phyloP scores from a whole-genome alignment of 2,888 invertebrate genomes.

The Oscheius sp. region DNA sequence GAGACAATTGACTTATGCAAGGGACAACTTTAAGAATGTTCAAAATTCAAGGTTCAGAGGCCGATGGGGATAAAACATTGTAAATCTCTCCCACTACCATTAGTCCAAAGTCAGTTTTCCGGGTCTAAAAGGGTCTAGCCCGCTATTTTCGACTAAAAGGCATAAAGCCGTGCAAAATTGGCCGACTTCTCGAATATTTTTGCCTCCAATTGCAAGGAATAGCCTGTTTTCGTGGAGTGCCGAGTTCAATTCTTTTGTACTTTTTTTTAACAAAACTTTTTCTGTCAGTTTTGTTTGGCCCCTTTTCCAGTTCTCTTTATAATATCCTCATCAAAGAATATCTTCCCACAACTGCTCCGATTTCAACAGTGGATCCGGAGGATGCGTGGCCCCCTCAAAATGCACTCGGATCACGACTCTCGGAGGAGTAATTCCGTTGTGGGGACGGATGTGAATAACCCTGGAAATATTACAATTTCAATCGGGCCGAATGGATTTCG shows the following conservation, averaged over 20 bases:
- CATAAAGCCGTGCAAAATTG: too few species aligned
- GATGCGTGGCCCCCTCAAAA: background rate
- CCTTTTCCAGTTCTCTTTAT: background rate
- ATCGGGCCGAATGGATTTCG: background rate
- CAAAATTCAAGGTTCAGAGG: too few species aligned
- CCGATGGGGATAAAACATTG: too few species aligned
- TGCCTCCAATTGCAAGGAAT: too few species aligned
- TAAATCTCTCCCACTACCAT: too few species aligned
- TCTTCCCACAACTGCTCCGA: slow-evolving; percentile 8
- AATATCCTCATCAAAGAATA: background rate
- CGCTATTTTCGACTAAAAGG: too few species aligned
- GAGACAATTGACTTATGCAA: background rate
- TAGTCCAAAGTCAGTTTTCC: too few species aligned
- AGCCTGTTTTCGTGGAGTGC: too few species aligned
- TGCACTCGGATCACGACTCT: slow-evolving; percentile 15
- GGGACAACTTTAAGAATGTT: background rate
- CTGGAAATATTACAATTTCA: slow-evolving; percentile 20
- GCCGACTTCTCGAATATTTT: too few species aligned
- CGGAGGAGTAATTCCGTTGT: slow-evolving; percentile 22
- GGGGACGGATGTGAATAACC: background rate
- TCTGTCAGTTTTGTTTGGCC: background rate
- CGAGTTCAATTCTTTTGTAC: too few species aligned
- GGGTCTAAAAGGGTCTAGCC: too few species aligned
- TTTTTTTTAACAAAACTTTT: too few species aligned
- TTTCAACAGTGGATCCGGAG: background rate